Base-by-base conservation (phyloP, 64 coral and sea anemone species). In the Porites australiensis region DNA sequence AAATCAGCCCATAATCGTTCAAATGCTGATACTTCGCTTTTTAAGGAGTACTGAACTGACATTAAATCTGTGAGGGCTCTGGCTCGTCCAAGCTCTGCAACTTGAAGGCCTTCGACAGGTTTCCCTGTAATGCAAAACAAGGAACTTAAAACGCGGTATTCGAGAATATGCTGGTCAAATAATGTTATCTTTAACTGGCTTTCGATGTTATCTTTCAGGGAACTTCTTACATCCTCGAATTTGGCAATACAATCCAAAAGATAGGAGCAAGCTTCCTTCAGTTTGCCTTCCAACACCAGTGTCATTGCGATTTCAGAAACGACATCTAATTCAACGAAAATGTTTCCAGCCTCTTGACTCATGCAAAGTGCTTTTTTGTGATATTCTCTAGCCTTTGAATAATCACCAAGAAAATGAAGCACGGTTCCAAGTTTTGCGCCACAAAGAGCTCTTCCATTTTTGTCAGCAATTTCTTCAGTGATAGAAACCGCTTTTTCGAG, bases 21-120 rank as follows among this genome's bases (percentile, higher is more conserved):
- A 13, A 13, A 11, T 15, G 0, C 6, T 13, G 61, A 64, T 15
- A 13, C 4, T 15, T 64, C 3, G 61, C 12, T 18, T 13, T 15
- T 64, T 4, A 64, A 10, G 12, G 11, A 79, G 43, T 90, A 79
- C 23, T 4, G 76, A 0, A 8, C 54, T 16, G 78, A 54, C 88
- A 89, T 67, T 16, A 90, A 78, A 44, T 90, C 88, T 69, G 88
- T 62, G 2, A 90, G 79, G 8, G 74, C 74, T 45, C 88, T 69
- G 1, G 88, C 77, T 9, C 88, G 88, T 64, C 75, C 49, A 6
- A 65, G 63, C 13, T 81, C 88, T 14, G 8, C 88, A 80, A 77
- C 44, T 2, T 57, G 51, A 3, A 90, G 49, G 10, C 47, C 46
- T 70, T 90, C 74, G 18, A 12, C 20, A 22, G 70, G 6, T 13